Percentiles rank a stretch among this genome's conserved stretches.
Conservation (phyloP, 2,888 invertebrate species). For the Cheilosia vulpina region DNA sequence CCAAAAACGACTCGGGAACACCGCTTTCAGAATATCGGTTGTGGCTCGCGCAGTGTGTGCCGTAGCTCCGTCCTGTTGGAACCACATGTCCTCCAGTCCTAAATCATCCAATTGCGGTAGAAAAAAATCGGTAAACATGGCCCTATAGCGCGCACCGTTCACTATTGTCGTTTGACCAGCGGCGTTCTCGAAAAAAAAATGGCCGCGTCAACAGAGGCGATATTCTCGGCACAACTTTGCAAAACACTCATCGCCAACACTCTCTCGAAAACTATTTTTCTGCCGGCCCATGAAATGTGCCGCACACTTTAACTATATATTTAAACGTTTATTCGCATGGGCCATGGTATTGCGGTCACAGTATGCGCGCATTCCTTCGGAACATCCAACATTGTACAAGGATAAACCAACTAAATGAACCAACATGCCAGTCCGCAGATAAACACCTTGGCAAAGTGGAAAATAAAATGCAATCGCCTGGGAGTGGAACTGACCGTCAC, state of each 20-base stretch:
- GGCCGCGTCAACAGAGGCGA: too few species aligned
- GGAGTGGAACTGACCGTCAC: conserved; percentile 57
- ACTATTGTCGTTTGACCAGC: too few species aligned
- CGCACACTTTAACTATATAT: conserved; percentile 38
- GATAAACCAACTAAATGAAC: conserved; percentile 28
- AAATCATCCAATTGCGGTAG: too few species aligned
- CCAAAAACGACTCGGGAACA: too few species aligned
- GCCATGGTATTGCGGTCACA: neutral
- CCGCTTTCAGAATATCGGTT: too few species aligned
- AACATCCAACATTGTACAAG: conserved; percentile 1
- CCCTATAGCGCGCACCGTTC: too few species aligned
- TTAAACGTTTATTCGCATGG: conserved; percentile 13
- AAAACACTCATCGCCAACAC: conserved; percentile 32
- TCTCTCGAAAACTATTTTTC: conserved; percentile 18
- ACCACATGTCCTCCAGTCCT: too few species aligned
- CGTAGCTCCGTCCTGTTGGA: too few species aligned
- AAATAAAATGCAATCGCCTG: conserved; percentile 61
- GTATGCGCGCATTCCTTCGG: conserved; percentile 7
- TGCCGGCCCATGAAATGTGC: conserved; percentile 23
- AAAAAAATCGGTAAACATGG: too few species aligned
- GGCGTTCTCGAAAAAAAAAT: too few species aligned
- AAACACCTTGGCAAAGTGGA: conserved; percentile 60
- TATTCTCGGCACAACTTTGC: too few species aligned
- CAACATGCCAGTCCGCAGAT: conserved; percentile 30
- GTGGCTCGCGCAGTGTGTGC: too few species aligned